Conservation (phyloP, 2,113 vertebrate genomes). For the Syngnathus scovelli region DNA sequence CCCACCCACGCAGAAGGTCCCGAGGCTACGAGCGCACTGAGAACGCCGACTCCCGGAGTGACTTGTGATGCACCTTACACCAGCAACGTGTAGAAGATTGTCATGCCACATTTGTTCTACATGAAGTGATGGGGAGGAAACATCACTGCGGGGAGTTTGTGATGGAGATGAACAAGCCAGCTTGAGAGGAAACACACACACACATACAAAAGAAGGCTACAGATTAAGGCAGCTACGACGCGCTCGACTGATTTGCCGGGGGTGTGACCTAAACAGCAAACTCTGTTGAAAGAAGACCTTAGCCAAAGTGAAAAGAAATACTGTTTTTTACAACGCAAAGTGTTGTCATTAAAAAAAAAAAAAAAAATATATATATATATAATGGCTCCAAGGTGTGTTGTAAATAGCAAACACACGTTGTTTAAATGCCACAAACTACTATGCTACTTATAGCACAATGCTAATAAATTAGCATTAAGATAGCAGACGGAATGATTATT, state of each 20-base stretch:
- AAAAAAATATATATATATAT: background rate
- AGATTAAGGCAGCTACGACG: constrained; percentile 15
- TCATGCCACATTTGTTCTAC: constrained; percentile 57
- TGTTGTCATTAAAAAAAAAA: background rate
- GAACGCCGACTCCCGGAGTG: constrained; percentile 36
- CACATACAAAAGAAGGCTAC: constrained; percentile 24
- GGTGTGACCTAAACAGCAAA: constrained; percentile 1
- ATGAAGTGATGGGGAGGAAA: constrained; percentile 48
- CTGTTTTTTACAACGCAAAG: background rate
- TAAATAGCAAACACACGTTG: background rate
- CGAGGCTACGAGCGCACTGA: constrained; percentile 32
- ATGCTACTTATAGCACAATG: too few relatives aligned
- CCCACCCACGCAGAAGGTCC: constrained; percentile 24
- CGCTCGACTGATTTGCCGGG: constrained; percentile 15
- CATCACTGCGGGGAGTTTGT: constrained; percentile 48
- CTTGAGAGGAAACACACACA: constrained; percentile 19
- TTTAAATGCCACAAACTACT: background rate
- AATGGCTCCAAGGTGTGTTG: background rate
- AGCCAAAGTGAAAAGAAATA: background rate
- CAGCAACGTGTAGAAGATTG: constrained; percentile 47
- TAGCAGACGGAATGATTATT: too few relatives aligned
- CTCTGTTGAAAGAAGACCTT: background rate
- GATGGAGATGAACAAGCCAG: constrained; percentile 44
- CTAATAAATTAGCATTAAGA: too few relatives aligned
- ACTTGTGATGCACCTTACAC: constrained; percentile 39